phyloP scores from a whole-genome alignment of 2,113 vertebrate genomes.

The Microtus pennsylvanicus region DNA sequence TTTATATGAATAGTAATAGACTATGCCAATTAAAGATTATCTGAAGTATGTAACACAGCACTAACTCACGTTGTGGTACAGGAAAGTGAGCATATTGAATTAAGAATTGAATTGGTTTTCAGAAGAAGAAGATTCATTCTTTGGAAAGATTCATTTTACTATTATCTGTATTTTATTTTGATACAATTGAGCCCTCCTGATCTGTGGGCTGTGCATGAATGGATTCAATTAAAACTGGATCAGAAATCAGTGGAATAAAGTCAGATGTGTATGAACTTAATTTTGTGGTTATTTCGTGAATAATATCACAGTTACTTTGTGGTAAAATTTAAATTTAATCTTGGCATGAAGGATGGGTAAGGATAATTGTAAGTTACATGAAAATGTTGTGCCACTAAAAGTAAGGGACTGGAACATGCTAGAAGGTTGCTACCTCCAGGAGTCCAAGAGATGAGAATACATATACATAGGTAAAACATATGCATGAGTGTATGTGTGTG shows the following conservation, averaged over 20 bases:
- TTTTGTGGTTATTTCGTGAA: background rate
- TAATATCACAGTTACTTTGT: background rate
- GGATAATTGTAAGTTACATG: background rate
- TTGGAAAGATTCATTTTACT: background rate
- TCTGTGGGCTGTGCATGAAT: background rate
- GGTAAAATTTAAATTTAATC: background rate
- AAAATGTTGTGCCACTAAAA: background rate
- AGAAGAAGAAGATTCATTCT: background rate
- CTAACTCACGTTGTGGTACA: accelerated
- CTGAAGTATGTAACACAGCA: background rate
- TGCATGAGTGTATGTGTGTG: background rate
- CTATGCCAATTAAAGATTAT: background rate
- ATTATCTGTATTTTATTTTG: background rate
- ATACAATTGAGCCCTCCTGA: background rate
- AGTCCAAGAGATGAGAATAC: background rate
- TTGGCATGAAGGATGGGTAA: background rate
- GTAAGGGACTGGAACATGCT: background rate
- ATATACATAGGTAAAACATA: background rate
- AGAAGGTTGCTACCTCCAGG: background rate
- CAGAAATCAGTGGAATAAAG: background rate
- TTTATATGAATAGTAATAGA: background rate
- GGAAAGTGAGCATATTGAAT: background rate
- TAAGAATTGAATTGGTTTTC: background rate
- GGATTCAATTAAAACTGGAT: background rate
- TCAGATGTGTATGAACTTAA: background rate